Conservation (phyloP, 2,888 invertebrate species). For the Orthosia cruda region DNA sequence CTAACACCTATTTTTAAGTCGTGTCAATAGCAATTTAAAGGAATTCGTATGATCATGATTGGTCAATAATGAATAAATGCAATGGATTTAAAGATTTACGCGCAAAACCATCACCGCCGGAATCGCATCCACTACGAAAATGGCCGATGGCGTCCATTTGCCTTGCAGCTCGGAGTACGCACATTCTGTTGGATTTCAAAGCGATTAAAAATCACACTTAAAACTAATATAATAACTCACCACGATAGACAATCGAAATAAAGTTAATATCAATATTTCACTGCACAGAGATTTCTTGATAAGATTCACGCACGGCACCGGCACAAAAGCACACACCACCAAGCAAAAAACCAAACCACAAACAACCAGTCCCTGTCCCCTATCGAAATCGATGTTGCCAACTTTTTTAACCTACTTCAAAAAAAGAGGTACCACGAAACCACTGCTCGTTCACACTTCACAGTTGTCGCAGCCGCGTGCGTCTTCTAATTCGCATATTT, state of each 20-base stretch:
- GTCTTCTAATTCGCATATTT: too few relatives aligned
- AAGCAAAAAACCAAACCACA: not conserved
- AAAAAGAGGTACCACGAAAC: too few relatives aligned
- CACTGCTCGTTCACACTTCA: too few relatives aligned
- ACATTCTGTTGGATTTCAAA: not conserved
- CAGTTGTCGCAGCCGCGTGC: too few relatives aligned
- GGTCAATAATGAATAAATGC: not conserved
- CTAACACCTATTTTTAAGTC: not conserved
- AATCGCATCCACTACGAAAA: slow-evolving; percentile 19
- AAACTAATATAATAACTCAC: slow-evolving; percentile 15
- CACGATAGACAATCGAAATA: not conserved
- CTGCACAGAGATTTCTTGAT: not conserved
- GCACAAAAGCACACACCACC: not conserved
- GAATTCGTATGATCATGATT: not conserved
- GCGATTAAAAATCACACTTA: not conserved
- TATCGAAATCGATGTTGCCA: too few relatives aligned
- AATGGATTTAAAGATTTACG: not conserved
- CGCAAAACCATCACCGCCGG: not conserved
- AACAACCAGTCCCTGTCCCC: too few relatives aligned
- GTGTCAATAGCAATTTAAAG: not conserved
- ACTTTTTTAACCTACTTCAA: too few relatives aligned
- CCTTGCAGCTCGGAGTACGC: not conserved
- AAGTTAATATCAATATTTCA: not conserved
- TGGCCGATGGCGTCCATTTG: slow-evolving; percentile 40
- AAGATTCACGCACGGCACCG: not conserved